Evolutionary conservation across 2,797 vertebrate species (phyloP).

Genomic region (Liparis tanakae): DNA sequence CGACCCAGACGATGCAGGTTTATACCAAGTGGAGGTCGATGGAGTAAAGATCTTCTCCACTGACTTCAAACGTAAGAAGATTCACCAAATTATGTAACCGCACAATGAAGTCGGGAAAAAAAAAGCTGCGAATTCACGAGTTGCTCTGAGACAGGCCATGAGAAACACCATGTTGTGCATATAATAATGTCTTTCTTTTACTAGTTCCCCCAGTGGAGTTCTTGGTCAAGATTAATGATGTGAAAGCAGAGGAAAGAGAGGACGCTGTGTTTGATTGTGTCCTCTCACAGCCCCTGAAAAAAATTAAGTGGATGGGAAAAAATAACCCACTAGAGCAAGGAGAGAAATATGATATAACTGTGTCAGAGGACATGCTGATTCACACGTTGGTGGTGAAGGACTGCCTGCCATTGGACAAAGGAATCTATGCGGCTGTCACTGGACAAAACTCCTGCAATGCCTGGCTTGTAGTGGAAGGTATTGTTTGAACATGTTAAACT

Average conservation of each 20-base stretch:
- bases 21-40: conserved; percentile 90
- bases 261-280: conserved; percentile 86
- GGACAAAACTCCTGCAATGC: conserved; percentile 85
- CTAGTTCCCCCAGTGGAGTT: conserved; percentile 80
- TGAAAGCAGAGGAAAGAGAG: conserved; percentile 80
- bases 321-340: conserved; percentile 73
- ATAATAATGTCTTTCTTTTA: conserved; percentile 3
- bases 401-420: conserved; percentile 82
- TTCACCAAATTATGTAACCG: not conserved
- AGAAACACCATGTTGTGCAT: not conserved
- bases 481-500: conserved; percentile 24
- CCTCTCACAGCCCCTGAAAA: conserved; percentile 80
- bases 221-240: conserved; percentile 82
- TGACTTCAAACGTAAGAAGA: conserved; percentile 84
- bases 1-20: conserved; percentile 86
- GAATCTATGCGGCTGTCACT: conserved; percentile 84
- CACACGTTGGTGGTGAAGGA: conserved; percentile 86
- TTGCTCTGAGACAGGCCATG: not conserved
- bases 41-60: conserved; percentile 90
- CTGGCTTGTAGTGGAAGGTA: conserved; percentile 91
- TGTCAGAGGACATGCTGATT: conserved; percentile 87
- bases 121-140: not conserved
- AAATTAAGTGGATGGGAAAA: conserved; percentile 85
- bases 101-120: not conserved
- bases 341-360: conserved; percentile 83